phyloP scores from a whole-genome alignment of 2,797 vertebrate genomes.

The Leptoclinus maculatus region DNA sequence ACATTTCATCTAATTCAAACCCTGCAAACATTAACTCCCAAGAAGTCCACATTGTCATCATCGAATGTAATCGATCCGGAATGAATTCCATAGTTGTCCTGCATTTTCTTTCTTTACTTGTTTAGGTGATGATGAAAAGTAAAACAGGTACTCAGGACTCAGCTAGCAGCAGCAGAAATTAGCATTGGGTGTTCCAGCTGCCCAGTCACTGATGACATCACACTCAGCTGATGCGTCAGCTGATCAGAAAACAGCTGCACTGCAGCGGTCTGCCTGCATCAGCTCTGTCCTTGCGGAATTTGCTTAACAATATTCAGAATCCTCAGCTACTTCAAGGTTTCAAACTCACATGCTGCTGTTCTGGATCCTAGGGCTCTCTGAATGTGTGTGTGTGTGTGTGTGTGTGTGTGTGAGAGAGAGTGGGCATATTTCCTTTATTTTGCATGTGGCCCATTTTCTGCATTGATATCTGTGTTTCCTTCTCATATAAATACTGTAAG shows the following conservation, averaged over 20 bases:
- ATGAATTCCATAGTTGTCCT: neutral
- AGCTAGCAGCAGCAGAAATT: neutral
- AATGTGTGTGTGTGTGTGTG: neutral
- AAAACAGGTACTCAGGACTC: neutral
- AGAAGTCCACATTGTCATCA: neutral
- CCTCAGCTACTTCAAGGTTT: neutral
- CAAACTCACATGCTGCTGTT: conserved; percentile 7
- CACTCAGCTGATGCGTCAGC: conserved; percentile 7
- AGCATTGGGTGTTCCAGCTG: neutral
- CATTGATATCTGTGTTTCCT: neutral
- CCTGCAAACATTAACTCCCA: neutral
- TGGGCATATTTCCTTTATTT: too few relatives aligned
- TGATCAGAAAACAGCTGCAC: conserved; percentile 2
- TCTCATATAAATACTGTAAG: neutral
- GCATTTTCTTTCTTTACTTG: neutral
- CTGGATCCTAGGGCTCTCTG: neutral
- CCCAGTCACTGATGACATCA: neutral
- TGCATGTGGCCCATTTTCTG: neutral
- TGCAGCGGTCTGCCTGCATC: conserved; percentile 11
- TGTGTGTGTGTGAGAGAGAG: neutral
- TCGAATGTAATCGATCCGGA: neutral
- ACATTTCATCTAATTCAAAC: neutral
- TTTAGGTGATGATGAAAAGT: neutral
- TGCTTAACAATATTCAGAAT: conserved; percentile 1
- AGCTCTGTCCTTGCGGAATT: neutral